Base-by-base conservation (phyloP, 2,113 vertebrate genomes). In the Anser cygnoides region DNA sequence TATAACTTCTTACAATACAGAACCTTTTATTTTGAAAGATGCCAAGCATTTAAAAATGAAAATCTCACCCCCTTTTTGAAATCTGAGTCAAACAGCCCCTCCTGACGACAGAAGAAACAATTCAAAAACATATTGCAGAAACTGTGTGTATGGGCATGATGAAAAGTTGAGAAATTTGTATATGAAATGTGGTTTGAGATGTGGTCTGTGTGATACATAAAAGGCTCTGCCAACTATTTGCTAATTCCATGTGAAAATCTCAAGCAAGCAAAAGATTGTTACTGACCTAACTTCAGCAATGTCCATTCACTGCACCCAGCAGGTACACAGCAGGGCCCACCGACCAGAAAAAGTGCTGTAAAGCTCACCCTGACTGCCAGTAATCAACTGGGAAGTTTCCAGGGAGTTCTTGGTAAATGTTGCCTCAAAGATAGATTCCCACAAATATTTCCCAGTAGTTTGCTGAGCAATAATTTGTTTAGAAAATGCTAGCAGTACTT, bases 1-100 rank as follows among this genome's bases (percentile, higher is more conserved):
- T 35, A 10, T 37, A 44, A 79, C 43, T 31, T 78, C 29, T n/a
- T 68, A 15, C 8, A 55, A 65, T 18, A 66, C 3, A 18, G 84
- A 91, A 83, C 46, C 29, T 95, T 95, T 92, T 76, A 72, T 77
- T 73, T 74, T 21, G 65, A 93, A 96, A 19, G 28, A 58, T 81
- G 10, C 14, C 46, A 61, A 72, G 65, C 52, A 86, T 80, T 20
- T 88, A 89, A 65, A 84, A 95, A 93, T 16, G 6, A 89, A 92
- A 94, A 41, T 67, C 55, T 58, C 61, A 73, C 19, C 8, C 31
- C 79, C 7, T 50, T 63, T 61, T 61, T 82, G 55, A 79, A 88
- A 74, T 3, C 14, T 65, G 22, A 83, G 90, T 37, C 62, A 46
- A 79, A 26, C 31, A 79, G 22, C 9, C 26, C 17, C 25, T 79